Conservation (phyloP, 2,797 vertebrate genomes). For the Ctenopoma multispine region DNA sequence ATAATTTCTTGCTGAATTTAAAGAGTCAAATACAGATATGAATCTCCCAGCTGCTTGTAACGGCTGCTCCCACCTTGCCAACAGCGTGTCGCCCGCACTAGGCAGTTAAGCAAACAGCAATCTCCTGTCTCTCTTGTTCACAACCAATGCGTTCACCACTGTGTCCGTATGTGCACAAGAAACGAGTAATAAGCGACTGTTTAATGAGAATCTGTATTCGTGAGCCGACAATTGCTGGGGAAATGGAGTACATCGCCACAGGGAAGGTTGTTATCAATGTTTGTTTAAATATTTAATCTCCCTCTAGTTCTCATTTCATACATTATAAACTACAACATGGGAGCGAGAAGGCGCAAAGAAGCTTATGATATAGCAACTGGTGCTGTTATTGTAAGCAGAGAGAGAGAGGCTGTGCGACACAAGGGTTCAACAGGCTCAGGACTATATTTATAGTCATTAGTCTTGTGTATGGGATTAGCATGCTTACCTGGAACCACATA, state of each 20-base stretch:
- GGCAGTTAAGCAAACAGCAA: constrained; percentile 41
- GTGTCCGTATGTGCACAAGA: constrained; percentile 2
- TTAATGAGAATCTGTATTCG: constrained; percentile 63
- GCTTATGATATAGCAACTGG: neutral
- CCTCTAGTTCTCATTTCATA: constrained; percentile 54
- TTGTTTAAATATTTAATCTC: constrained; percentile 69
- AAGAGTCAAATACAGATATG: too few species aligned
- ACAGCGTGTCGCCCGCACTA: constrained; percentile 29
- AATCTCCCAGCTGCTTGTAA: constrained; percentile 34
- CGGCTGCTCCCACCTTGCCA: constrained; percentile 22
- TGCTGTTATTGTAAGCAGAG: constrained; percentile 4
- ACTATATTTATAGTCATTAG: constrained; percentile 74
- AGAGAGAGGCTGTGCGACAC: constrained; percentile 3
- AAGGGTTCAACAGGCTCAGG: constrained; percentile 49
- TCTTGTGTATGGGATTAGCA: constrained; percentile 68
- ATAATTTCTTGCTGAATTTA: too few species aligned
- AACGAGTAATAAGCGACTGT: constrained; percentile 47
- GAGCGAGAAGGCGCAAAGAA: neutral
- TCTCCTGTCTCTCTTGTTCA: constrained; percentile 39
- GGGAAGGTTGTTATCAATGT: constrained; percentile 68
- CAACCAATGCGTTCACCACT: neutral
- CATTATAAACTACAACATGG: constrained; percentile 40
- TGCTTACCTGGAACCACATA: constrained; percentile 52
- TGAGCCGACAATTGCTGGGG: constrained; percentile 46
- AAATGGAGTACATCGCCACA: constrained; percentile 54